These are phyloP conservation scores for Sarcophaga peregrina DNA, from an alignment of 1,140 invertebrate genomes.

Conservation along the genomic window DNA sequence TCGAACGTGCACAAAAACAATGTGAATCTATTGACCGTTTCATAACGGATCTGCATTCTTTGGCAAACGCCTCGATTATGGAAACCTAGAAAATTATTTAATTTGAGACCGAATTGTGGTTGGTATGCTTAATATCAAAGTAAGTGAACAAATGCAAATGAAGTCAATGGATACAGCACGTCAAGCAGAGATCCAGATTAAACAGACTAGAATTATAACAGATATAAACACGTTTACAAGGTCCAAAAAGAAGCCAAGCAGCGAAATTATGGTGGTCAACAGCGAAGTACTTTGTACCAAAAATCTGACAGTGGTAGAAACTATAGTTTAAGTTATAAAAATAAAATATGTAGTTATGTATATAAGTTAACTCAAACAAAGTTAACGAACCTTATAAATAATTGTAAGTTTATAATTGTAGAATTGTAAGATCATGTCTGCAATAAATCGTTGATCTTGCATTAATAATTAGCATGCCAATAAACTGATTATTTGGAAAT, in stretches of 20 bases:
- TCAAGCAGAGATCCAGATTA: too few species aligned
- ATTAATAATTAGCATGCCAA: too few species aligned
- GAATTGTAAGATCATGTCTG: too few species aligned
- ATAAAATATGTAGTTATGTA: constrained; percentile 47
- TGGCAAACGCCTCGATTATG: constrained; percentile 47
- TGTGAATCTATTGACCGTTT: constrained; percentile 47
- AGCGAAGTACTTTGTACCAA: constrained; percentile 47
- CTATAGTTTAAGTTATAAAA: constrained; percentile 50
- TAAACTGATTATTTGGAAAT: too few species aligned
- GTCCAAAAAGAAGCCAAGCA: too few species aligned
- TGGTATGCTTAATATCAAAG: constrained; percentile 42
- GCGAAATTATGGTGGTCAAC: too few species aligned
- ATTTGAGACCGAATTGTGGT: constrained; percentile 47
- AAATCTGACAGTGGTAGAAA: constrained; percentile 49
- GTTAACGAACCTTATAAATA: too few species aligned
- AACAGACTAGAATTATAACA: too few species aligned
- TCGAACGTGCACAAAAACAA: constrained; percentile 46
- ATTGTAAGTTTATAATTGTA: too few species aligned
- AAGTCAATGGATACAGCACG: constrained; percentile 44
- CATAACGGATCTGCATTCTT: constrained; percentile 45
- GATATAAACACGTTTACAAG: too few species aligned
- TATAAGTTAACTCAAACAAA: too few species aligned
- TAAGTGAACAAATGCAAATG: constrained; percentile 43
- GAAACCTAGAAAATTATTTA: constrained; percentile 44
- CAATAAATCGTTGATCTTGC: too few species aligned